phyloP scores from a whole-genome alignment of 2,113 vertebrate genomes.

The Platysteira castanea region DNA sequence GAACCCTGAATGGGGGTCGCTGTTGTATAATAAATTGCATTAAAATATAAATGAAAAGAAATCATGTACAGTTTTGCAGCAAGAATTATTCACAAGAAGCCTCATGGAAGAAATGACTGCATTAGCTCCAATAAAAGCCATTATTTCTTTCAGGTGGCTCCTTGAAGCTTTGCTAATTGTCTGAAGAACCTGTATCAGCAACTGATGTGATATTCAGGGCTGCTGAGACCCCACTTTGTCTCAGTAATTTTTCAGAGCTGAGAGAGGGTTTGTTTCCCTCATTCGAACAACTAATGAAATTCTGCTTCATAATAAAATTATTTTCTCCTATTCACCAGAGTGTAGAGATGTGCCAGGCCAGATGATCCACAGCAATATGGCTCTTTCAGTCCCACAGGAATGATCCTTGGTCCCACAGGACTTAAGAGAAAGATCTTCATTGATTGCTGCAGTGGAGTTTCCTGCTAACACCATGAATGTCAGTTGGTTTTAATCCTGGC shows the following conservation, averaged over 20 bases:
- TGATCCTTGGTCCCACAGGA: neutral
- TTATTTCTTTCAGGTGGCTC: constrained; percentile 46
- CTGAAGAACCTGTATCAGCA: neutral
- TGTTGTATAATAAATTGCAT: constrained; percentile 63
- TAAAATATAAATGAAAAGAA: constrained; percentile 69
- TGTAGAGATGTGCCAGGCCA: neutral
- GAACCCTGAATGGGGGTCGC: constrained; percentile 56
- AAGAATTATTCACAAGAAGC: constrained; percentile 55
- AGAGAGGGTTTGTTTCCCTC: neutral
- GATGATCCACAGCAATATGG: neutral
- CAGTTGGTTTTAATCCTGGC: neutral
- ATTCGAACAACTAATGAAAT: neutral
- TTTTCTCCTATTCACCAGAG: neutral
- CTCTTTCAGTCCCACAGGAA: neutral
- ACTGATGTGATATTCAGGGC: neutral
- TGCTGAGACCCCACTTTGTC: neutral
- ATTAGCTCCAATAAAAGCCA: constrained; percentile 24
- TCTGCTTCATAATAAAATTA: neutral
- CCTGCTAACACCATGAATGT: neutral
- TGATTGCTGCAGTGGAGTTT: neutral
- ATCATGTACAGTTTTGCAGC: constrained; percentile 47
- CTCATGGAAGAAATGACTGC: constrained; percentile 9
- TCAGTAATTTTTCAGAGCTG: neutral
- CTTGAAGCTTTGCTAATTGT: constrained; percentile 49
- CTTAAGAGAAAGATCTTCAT: neutral